A percentile compares a stretch with the other conserved stretches of the same genome.
These are phyloP conservation scores for Cosmia trapezina DNA, from an alignment of 2,888 invertebrate genomes.

Conservation along the genomic window DNA sequence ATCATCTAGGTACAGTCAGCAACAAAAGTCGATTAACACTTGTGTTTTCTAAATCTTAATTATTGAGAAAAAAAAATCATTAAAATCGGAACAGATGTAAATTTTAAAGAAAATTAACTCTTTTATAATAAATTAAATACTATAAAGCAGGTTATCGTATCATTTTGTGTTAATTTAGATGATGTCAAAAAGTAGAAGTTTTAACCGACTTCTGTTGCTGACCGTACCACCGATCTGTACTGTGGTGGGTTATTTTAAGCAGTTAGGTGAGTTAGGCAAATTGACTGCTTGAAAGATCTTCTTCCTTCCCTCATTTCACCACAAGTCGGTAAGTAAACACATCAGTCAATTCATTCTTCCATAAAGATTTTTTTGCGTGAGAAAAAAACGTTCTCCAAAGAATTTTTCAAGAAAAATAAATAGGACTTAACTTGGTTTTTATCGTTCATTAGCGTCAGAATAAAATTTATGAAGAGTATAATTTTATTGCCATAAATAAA, in stretches of 20 bases:
- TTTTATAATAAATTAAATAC: too few species aligned
- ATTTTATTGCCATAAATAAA: conserved; percentile 49
- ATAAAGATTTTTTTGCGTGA: neutral
- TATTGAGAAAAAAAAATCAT: too few species aligned
- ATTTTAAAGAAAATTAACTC: too few species aligned
- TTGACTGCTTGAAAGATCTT: neutral
- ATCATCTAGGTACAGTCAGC: too few species aligned
- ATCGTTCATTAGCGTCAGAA: conserved; percentile 55
- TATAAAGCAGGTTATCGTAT: too few species aligned
- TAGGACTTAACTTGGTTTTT: conserved; percentile 41
- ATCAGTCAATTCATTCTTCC: conserved; percentile 8
- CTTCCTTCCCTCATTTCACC: neutral
- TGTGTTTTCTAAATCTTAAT: too few species aligned
- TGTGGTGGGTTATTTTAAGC: neutral
- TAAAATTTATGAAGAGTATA: conserved; percentile 42
- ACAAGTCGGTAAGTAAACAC: conserved; percentile 1
- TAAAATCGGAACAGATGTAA: too few species aligned
- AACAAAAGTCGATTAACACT: too few species aligned
- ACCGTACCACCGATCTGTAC: neutral
- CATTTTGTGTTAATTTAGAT: too few species aligned
- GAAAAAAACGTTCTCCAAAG: conserved; percentile 13
- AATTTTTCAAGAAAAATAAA: conserved; percentile 29
- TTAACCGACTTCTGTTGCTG: too few species aligned
- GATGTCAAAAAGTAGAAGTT: too few species aligned
- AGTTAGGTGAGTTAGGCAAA: neutral